These are phyloP conservation scores for Drosophila equinoxialis DNA, from an alignment of 1,140 invertebrate genomes.

Conservation along the genomic window DNA sequence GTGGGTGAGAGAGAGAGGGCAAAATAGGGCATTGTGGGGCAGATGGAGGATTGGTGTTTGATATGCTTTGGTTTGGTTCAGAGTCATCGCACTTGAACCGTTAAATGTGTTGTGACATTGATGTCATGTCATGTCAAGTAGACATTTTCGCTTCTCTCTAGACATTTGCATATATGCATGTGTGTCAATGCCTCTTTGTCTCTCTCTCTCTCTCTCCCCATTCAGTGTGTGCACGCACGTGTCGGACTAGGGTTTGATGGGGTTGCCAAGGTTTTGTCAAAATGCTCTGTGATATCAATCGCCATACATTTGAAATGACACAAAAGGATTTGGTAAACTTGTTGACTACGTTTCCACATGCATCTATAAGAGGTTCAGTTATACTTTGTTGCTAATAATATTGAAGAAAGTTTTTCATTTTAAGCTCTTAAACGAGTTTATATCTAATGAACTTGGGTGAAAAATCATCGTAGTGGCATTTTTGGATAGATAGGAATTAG, in stretches of 20 bases:
- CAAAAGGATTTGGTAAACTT: constrained; percentile 12
- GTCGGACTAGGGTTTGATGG: not conserved
- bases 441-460: no score
- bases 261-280: constrained; percentile 3
- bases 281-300: not conserved
- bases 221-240: constrained; percentile 4
- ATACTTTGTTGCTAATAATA: no score
- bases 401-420: no score
- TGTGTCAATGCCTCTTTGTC: constrained; percentile 10
- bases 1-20: constrained; percentile 18
- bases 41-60: not conserved
- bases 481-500: no score
- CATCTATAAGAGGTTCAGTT: no score
- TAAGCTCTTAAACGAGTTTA: no score
- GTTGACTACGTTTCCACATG: no score
- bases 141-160: constrained; percentile 33
- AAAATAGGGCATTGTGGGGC: not conserved
- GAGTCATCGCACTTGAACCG: constrained; percentile 47
- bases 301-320: no score
- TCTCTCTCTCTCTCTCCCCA: not conserved
- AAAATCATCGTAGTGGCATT: no score
- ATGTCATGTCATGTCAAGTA: constrained; percentile 71
- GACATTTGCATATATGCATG: constrained; percentile 14
- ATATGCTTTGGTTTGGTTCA: constrained; percentile 14
- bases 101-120: constrained; percentile 63